Conservation (phyloP, 2,888 invertebrate genomes). For the Microchrysa polita region DNA sequence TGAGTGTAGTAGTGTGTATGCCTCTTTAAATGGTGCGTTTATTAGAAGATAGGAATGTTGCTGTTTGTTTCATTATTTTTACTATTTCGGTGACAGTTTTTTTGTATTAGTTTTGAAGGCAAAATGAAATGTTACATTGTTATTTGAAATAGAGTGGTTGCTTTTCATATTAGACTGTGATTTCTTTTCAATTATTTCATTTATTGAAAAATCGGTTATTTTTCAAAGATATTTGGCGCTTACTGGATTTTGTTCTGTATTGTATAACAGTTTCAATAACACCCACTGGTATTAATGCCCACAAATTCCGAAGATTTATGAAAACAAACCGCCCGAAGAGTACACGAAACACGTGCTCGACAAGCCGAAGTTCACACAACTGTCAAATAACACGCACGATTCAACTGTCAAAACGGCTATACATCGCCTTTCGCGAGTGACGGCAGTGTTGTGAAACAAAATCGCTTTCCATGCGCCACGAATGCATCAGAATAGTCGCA, state of each 20-base stretch:
- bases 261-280: slow-evolving; percentile 22
- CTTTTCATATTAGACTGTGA: too few relatives aligned
- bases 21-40: background rate
- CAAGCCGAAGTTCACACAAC: background rate
- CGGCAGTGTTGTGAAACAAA: slow-evolving; percentile 21
- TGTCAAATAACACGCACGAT: background rate
- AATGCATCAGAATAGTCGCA: slow-evolving; percentile 9
- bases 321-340: slow-evolving; percentile 17
- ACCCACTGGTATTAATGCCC: slow-evolving; percentile 1
- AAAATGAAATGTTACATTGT: too few relatives aligned
- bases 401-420: slow-evolving; percentile 19
- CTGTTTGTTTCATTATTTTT: too few relatives aligned
- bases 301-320: background rate
- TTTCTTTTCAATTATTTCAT: too few relatives aligned
- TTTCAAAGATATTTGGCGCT: too few relatives aligned
- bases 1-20: slow-evolving; percentile 18
- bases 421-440: background rate
- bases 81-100: too few relatives aligned
- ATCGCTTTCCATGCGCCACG: slow-evolving; percentile 30
- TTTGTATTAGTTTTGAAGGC: too few relatives aligned
- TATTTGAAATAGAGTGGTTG: too few relatives aligned
- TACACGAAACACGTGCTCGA: slow-evolving; percentile 5
- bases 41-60: background rate
- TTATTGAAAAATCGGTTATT: too few relatives aligned
- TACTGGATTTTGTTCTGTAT: background rate